These are phyloP conservation scores for Illadopsis cleaveri DNA, from an alignment of 2,113 vertebrate species.

Conservation along the genomic window DNA sequence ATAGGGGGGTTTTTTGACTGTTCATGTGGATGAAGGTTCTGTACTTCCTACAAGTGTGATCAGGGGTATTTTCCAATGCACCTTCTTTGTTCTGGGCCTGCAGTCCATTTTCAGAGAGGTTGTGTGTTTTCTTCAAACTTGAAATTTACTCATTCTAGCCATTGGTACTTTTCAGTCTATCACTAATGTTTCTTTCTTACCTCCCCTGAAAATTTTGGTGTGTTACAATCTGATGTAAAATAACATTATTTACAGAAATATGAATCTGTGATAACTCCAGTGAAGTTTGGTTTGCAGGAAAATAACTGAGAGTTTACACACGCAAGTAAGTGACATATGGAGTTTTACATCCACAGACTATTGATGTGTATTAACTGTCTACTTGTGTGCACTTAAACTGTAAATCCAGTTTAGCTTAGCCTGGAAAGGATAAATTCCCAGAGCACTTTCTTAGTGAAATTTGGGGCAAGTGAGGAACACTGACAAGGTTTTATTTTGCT, in stretches of 20 bases:
- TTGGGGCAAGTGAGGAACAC: background rate
- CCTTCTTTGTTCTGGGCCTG: background rate
- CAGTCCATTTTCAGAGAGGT: background rate
- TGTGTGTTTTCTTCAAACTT: background rate
- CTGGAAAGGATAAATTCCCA: background rate
- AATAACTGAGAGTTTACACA: background rate
- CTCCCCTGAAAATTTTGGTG: background rate
- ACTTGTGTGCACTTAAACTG: background rate
- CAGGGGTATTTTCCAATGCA: background rate
- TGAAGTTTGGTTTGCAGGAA: background rate
- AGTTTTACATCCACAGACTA: background rate
- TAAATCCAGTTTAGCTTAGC: background rate
- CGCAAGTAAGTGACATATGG: background rate
- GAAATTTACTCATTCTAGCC: background rate
- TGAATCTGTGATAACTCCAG: background rate
- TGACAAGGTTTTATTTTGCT: background rate
- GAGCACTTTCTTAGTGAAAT: background rate
- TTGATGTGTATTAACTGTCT: background rate
- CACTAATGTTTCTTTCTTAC: background rate
- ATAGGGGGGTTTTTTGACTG: background rate
- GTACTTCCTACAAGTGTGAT: background rate
- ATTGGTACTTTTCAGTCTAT: background rate
- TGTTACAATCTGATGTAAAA: background rate
- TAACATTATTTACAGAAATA: background rate
- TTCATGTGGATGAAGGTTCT: background rate